phyloP scores from a whole-genome alignment of 37 sponge, comb jelly and placozoan species.

The Aplysina aerophoba region DNA sequence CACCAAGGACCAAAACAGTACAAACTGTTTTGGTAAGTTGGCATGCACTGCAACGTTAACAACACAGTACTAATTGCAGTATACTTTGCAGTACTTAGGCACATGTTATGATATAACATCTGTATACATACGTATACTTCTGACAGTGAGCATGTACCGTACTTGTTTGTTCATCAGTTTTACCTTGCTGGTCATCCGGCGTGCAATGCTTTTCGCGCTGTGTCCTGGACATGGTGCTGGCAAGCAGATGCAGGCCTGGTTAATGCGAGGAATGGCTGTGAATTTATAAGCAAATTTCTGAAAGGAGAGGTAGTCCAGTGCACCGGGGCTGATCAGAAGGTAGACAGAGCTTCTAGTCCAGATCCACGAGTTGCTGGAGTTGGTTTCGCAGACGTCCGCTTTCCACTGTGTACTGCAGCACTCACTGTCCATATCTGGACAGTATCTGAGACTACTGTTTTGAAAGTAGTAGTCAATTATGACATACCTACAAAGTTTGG shows the following conservation, averaged over 20 bases:
- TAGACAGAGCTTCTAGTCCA: slow-evolving; percentile 33
- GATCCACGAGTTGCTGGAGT: background rate
- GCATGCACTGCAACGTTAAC: no score
- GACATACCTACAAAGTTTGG: background rate
- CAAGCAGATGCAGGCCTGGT: slow-evolving; percentile 13
- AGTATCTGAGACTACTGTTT: background rate
- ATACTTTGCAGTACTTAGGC: no score
- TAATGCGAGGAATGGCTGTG: slow-evolving; percentile 30
- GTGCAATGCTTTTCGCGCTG: background rate
- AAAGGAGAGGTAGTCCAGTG: slow-evolving; percentile 30
- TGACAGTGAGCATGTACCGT: no score
- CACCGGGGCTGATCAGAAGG: slow-evolving; percentile 9
- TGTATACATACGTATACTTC: background rate
- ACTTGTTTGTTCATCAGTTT: background rate
- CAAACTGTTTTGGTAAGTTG: no score
- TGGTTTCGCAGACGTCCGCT: no score
- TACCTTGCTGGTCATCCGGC: slow-evolving; percentile 13
- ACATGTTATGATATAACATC: no score
- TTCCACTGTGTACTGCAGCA: background rate
- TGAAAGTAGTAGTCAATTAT: slow-evolving; percentile 7
- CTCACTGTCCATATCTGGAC: background rate
- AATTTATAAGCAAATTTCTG: slow-evolving; percentile 3
- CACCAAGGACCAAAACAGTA: no score
- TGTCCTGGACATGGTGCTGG: background rate
- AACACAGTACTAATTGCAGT: no score